These are phyloP conservation scores for Drosophila pseudotalamancana DNA, from an alignment of 2,888 invertebrate genomes.

Conservation along the genomic window DNA sequence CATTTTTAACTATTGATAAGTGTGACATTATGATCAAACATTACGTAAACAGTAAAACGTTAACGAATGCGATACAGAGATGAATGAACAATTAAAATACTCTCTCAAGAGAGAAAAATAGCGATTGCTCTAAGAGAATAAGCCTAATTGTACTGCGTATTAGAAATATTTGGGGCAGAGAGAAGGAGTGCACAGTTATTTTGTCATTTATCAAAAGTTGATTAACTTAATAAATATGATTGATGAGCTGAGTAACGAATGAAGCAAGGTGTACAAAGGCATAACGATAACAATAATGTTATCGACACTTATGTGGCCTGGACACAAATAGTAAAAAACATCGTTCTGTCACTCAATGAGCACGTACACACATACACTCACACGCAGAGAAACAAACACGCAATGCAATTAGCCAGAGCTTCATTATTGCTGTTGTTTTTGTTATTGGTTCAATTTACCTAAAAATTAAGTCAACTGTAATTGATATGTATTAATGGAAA, in stretches of 20 bases:
- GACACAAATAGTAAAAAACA: background rate
- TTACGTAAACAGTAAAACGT: background rate
- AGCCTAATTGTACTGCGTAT: background rate
- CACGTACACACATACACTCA: background rate
- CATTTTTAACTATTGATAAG: background rate
- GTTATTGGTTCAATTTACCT: slow-evolving; percentile 49
- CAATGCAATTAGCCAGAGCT: slow-evolving; percentile 40
- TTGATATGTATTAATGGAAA: slow-evolving; percentile 79
- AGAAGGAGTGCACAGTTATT: background rate
- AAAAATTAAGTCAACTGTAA: slow-evolving; percentile 72
- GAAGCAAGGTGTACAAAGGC: background rate
- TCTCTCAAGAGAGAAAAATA: background rate
- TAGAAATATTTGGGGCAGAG: background rate
- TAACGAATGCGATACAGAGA: background rate
- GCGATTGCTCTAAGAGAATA: background rate
- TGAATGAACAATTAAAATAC: background rate
- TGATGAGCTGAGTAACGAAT: slow-evolving; percentile 6
- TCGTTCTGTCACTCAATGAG: slow-evolving; percentile 18
- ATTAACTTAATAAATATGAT: slow-evolving; percentile 12
- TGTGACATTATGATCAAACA: background rate
- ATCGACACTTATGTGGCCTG: slow-evolving; percentile 34
- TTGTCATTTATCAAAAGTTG: background rate
- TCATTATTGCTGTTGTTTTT: slow-evolving; percentile 20
- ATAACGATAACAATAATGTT: slow-evolving; percentile 5
- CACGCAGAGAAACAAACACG: background rate